These are phyloP conservation scores for Malurus cyaneus DNA, from an alignment of 2,113 vertebrate genomes.

Conservation along the genomic window DNA sequence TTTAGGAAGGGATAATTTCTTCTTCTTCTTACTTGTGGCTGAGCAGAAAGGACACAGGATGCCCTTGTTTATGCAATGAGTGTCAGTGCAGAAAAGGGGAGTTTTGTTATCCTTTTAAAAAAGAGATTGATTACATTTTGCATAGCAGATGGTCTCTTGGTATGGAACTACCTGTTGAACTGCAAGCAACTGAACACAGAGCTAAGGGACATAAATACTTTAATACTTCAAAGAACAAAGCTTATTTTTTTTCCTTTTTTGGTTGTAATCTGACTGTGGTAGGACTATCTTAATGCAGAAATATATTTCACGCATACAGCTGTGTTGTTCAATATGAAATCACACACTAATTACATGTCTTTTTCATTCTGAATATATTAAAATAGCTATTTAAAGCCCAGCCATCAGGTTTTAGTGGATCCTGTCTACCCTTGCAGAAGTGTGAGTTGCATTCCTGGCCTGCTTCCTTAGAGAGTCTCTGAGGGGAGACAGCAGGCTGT, in stretches of 20 bases:
- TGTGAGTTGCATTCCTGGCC: background rate
- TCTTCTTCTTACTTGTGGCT: background rate
- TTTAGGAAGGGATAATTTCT: background rate
- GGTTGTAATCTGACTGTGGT: background rate
- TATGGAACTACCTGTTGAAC: constrained; percentile 25
- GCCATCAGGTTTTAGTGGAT: background rate
- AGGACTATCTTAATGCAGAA: background rate
- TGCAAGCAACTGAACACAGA: constrained; percentile 18
- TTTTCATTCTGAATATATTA: background rate
- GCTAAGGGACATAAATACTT: constrained; percentile 11
- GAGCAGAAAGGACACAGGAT: background rate
- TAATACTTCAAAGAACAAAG: background rate
- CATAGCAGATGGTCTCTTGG: constrained; percentile 54
- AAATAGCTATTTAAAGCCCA: background rate
- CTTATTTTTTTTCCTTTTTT: background rate
- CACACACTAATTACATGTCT: background rate
- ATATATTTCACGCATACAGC: background rate
- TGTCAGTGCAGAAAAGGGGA: background rate
- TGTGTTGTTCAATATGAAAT: background rate
- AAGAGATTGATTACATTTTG: constrained; percentile 18
- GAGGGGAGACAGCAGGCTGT: background rate
- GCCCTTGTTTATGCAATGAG: background rate
- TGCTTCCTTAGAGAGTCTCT: background rate
- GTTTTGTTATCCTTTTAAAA: constrained; percentile 9
- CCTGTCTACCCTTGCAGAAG: background rate